phyloP scores from a whole-genome alignment of 2,113 vertebrate species.

The Erinaceus europaeus region DNA sequence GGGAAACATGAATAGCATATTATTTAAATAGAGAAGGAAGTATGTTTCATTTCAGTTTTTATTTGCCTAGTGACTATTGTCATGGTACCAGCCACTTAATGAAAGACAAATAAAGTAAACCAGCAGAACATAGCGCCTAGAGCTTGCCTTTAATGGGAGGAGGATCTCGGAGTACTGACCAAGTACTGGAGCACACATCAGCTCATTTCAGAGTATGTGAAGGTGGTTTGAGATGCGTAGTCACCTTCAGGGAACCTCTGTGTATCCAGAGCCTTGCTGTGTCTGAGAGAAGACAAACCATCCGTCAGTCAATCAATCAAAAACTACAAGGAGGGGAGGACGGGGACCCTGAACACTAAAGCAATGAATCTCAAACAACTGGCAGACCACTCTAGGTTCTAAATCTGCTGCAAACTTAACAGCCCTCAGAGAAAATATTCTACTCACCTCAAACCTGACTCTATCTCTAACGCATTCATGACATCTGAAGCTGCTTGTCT shows the following conservation, averaged over 20 bases:
- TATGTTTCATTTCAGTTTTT: slow-evolving; percentile 50
- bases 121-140: neutral
- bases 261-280: neutral
- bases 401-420: slow-evolving; percentile 29
- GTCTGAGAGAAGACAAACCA: neutral
- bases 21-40: slow-evolving; percentile 71
- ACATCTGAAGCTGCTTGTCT: neutral
- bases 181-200: slow-evolving; percentile 36
- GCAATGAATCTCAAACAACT: neutral
- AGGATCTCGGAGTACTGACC: slow-evolving; percentile 2
- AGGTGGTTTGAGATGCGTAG: neutral
- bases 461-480: slow-evolving; percentile 37
- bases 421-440: slow-evolving; percentile 53
- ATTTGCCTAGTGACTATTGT: slow-evolving; percentile 61
- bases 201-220: neutral
- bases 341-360: neutral
- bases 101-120: slow-evolving; percentile 41
- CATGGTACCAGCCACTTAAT: slow-evolving; percentile 47
- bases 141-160: neutral
- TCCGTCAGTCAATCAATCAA: too few relatives aligned
- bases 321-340: too few relatives aligned
- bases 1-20: slow-evolving; percentile 58
- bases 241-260: neutral
- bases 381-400: neutral
- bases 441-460: slow-evolving; percentile 20